These are phyloP conservation scores for Leptopilina syphax DNA, from an alignment of 2,888 invertebrate genomes.

Conservation along the genomic window DNA sequence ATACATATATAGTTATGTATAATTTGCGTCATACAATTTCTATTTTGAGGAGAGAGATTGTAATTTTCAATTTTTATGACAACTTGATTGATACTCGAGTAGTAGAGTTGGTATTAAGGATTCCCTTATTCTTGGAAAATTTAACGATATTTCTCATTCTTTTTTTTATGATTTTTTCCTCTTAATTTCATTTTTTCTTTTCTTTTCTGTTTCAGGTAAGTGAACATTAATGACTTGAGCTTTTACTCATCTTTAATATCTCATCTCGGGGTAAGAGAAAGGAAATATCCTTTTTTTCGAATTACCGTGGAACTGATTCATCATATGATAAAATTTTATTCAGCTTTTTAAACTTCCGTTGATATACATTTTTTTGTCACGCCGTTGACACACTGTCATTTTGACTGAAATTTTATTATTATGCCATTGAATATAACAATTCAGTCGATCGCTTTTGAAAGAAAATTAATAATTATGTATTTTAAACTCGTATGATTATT, in stretches of 20 bases:
- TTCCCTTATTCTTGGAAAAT: not conserved
- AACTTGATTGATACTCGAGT: not conserved
- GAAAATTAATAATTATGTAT: too few relatives aligned
- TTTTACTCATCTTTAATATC: not conserved
- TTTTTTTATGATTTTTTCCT: slow-evolving; percentile 5
- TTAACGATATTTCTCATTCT: not conserved
- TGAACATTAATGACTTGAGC: not conserved
- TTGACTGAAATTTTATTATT: too few relatives aligned
- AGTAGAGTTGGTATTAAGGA: not conserved
- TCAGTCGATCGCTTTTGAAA: too few relatives aligned
- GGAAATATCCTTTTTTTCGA: not conserved
- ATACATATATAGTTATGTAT: not conserved
- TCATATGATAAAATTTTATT: too few relatives aligned
- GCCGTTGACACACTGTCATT: too few relatives aligned
- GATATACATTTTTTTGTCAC: too few relatives aligned
- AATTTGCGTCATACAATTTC: slow-evolving; percentile 9
- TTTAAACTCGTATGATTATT: too few relatives aligned
- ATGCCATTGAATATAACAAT: too few relatives aligned
- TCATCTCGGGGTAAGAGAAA: slow-evolving; percentile 7
- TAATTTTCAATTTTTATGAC: not conserved
- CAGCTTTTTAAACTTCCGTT: too few relatives aligned
- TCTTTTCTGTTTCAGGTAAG: slow-evolving; percentile 37
- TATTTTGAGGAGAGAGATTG: not conserved
- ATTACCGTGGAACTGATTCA: too few relatives aligned
- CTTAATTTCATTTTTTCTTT: not conserved